A percentile compares a stretch with the other conserved stretches of the same genome.
Evolutionary conservation across 2,113 vertebrate genomes (phyloP).

Genomic region (Muntiacus reevesi): DNA sequence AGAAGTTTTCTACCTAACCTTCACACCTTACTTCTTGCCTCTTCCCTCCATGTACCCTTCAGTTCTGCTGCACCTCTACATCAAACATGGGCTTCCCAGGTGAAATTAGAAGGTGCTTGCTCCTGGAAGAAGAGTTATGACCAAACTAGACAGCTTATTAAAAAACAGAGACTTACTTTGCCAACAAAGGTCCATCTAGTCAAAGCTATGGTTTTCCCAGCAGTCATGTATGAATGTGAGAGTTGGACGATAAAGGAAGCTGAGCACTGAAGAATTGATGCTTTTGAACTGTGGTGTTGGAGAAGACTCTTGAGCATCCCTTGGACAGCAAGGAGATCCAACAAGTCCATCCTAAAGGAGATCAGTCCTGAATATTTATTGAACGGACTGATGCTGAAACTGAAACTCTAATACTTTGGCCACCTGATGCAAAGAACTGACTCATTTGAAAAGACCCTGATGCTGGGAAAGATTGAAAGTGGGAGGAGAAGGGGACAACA

Average conservation of each 20-base stretch:
- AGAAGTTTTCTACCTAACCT: not conserved
- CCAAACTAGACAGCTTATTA: not conserved
- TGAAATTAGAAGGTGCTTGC: not conserved
- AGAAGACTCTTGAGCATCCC: not conserved
- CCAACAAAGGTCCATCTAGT: not conserved
- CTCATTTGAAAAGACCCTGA: not conserved
- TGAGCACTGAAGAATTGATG: rapidly evolving
- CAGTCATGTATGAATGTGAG: not conserved
- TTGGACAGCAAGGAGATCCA: not conserved
- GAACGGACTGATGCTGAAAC: rapidly evolving
- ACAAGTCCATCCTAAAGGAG: not conserved
- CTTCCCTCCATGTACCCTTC: not conserved
- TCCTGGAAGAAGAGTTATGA: not conserved
- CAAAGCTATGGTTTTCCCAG: not conserved
- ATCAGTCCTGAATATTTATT: not conserved
- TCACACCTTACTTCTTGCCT: not conserved
- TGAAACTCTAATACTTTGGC: not conserved
- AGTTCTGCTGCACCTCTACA: not conserved
- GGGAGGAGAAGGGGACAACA: not conserved
- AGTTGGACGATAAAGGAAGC: not conserved
- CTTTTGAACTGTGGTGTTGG: not conserved
- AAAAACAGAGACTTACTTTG: not conserved
- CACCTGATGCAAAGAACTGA: not conserved
- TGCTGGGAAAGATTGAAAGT: not conserved
- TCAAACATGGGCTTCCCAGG: not conserved